Percentiles rank a stretch among this genome's conserved stretches.
Conservation (phyloP, 2,888 invertebrate genomes). For the Morpho deidamia region DNA sequence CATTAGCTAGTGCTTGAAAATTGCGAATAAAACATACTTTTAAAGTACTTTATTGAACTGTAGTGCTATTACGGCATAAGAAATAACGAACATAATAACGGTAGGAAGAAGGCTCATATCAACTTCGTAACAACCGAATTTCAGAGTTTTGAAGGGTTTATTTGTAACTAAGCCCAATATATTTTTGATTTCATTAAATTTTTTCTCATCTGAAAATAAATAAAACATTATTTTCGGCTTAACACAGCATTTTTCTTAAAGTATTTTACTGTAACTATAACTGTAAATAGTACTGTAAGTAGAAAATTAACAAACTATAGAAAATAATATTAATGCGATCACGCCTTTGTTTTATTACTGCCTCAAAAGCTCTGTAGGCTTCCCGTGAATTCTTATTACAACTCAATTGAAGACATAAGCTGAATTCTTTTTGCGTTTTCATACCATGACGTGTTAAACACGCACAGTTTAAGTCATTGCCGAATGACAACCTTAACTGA, state of each 20-base stretch:
- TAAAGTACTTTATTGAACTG: constrained; percentile 41
- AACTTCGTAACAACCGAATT: constrained; percentile 33
- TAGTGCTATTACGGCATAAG: constrained; percentile 40
- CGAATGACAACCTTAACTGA: too few relatives aligned
- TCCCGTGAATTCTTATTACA: too few relatives aligned
- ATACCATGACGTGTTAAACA: too few relatives aligned
- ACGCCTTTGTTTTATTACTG: too few relatives aligned
- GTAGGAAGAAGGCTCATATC: constrained; percentile 40
- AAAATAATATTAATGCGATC: neutral
- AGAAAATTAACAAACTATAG: too few relatives aligned
- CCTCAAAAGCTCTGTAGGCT: too few relatives aligned
- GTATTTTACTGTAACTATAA: too few relatives aligned
- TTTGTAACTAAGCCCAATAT: constrained; percentile 34
- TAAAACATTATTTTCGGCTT: neutral
- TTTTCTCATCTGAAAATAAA: constrained; percentile 26
- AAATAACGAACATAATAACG: constrained; percentile 33
- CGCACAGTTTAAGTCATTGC: too few relatives aligned
- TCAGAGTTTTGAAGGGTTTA: constrained; percentile 29
- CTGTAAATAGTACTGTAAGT: too few relatives aligned
- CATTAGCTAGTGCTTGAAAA: too few relatives aligned
- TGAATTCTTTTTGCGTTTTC: too few relatives aligned
- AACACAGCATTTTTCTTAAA: neutral
- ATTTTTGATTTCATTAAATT: constrained; percentile 31
- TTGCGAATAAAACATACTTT: neutral
- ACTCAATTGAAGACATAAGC: too few relatives aligned